Base-by-base conservation (phyloP, 2,888 invertebrate species). In the Melanargia galathea region DNA sequence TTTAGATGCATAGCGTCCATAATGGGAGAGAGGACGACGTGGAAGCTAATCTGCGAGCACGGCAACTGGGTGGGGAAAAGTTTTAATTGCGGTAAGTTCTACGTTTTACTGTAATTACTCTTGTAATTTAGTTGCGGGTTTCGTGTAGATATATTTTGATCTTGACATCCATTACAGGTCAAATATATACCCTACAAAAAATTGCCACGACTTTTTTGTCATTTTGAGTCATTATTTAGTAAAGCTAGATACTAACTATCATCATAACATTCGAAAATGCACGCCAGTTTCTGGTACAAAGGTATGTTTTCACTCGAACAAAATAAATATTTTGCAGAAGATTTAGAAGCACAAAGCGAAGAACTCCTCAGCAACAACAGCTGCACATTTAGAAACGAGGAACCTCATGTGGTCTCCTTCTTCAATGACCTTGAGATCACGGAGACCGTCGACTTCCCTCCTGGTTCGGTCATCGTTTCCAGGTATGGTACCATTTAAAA, bases 61-160 rank as follows among this genome's bases (percentile, higher is more conserved):
- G 97, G 97, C 0, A 94, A 93, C 71, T 97, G 97, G 97, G 94
- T 96, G 65, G 97, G 96, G 22, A 93, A 95, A 74, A 95, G 96
- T 57, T 93, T 95, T 64, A 95, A 94, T 73, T 96, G 96, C 80
- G 96, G 96, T 96, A 82, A 87, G 92, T 78, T 38, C 8, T 6
- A 56, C 16, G 18, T 5, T 1, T 18, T 30, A n/a, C n/a, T n/a
- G n/a, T n/a, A n/a, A n/a, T n/a, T n/a, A n/a, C n/a, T n/a, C n/a
- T n/a, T n/a, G n/a, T n/a, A n/a, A n/a, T n/a, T n/a, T n/a, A n/a
- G n/a, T n/a, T n/a, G n/a, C n/a, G n/a, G n/a, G n/a, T n/a, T n/a
- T n/a, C n/a, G n/a, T n/a, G n/a, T 2, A 40, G 7, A 16, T 6
- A 40, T 16, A 16, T 7, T 8, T 18, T 43, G 43, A 0, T 16